Evolutionary conservation across 2,888 invertebrate genomes (phyloP), one percentile per base, ranked within the genome.

Genomic region (Amphimallon solstitiale): DNA sequence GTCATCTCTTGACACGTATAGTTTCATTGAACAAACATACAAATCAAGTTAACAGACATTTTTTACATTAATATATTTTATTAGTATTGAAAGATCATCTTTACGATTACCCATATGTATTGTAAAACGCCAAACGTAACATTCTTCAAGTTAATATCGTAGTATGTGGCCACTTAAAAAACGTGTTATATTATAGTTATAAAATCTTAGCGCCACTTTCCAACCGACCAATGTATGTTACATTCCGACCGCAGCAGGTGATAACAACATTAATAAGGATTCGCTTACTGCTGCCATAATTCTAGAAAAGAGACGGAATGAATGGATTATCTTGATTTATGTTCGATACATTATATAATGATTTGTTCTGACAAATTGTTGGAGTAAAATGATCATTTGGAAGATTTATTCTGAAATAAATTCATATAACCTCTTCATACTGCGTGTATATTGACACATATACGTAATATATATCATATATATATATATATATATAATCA

Each of bases 161-260:
- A 29, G 29, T 5, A 29, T 29, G 29, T 29, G 29, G 29, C 29
- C 29, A 29, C 29, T 7, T 29, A 29, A 29, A 29, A 29, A 29
- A 5, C 29, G 9, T 29, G 29, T 29, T 29, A 29, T 29, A 29
- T 29, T 29, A 29, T 29, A 29, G 40, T 40, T 40, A 56, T 40
- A 56, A 56, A 56, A 56, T 56, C 40, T 40, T 56, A 65, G 65
- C 65, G 59, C 65, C 65, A 21, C 40, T 38, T 40, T 49, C 60
- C 40, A 70, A 65, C 64, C 68, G 63, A 69, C 70, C 69, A 68
- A 63, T 61, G 62, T 46, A n/a, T n/a, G n/a, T n/a, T n/a, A 64
- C 68, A 68, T 70, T 70, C 69, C 65, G 45, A 38, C 14, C 70
- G 17, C 68, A 70, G 70, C 70, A 68, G 70, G 70, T 66, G 70